Evolutionary conservation across 1,140 invertebrate genomes (phyloP).

Genomic region (Bursaphelenchus mucronatus): DNA sequence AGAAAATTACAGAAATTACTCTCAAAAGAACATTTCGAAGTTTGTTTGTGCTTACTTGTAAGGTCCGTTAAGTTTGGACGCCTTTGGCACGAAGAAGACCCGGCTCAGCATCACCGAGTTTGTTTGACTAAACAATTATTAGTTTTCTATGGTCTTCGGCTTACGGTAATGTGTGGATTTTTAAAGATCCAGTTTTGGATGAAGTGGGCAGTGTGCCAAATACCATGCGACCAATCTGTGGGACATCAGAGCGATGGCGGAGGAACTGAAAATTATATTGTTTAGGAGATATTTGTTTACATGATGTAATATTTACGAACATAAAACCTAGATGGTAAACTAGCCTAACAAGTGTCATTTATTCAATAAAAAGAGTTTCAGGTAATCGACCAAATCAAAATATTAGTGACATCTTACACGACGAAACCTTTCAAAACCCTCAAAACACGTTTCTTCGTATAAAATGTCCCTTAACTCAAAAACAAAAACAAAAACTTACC

Average conservation of each 20-base stretch:
- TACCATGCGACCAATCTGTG: slow-evolving; percentile 32
- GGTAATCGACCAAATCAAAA: slow-evolving; percentile 17
- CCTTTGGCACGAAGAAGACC: slow-evolving; percentile 33
- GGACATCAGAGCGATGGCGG: slow-evolving; percentile 30
- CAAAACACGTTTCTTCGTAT: too few species aligned
- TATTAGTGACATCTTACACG: background rate
- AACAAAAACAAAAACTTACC: slow-evolving; percentile 26
- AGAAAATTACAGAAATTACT: too few species aligned
- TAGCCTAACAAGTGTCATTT: too few species aligned
- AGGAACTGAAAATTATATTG: slow-evolving; percentile 31
- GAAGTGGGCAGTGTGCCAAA: slow-evolving; percentile 35
- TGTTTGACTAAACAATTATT: slow-evolving; percentile 24
- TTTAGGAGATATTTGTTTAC: too few species aligned
- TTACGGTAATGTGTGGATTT: slow-evolving; percentile 37
- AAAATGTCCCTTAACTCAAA: background rate
- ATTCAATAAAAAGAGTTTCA: too few species aligned
- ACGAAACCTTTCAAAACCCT: too few species aligned
- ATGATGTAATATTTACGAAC: too few species aligned
- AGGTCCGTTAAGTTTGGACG: slow-evolving; percentile 22
- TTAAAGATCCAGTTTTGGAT: slow-evolving; percentile 22
- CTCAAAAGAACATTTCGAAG: too few species aligned
- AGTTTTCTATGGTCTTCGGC: background rate
- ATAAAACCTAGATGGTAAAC: too few species aligned
- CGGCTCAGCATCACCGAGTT: slow-evolving; percentile 38
- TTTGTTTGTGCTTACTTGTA: slow-evolving; percentile 12